Evolutionary conservation across 2,797 vertebrate species (phyloP).

Genomic region (Enteromius thamalakanensis): DNA sequence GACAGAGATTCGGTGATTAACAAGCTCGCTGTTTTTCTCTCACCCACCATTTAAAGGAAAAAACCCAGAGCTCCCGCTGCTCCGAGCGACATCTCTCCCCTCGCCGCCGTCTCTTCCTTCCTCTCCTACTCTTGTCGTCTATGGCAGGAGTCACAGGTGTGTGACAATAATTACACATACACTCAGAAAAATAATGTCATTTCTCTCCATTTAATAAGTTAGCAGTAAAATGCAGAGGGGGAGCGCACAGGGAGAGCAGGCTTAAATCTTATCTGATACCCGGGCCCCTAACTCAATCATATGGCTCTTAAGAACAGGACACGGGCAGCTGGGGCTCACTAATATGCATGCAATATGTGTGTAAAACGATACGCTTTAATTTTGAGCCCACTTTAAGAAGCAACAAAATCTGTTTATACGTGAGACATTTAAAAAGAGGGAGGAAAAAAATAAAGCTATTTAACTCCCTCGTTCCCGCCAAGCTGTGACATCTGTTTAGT

Average conservation of each 20-base stretch:
- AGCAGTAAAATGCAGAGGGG: constrained; percentile 92
- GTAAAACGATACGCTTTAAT: constrained; percentile 99
- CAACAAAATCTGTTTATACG: constrained; percentile 90
- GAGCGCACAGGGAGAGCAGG: constrained; percentile 71
- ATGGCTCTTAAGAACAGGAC: constrained; percentile 98
- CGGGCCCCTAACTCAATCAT: constrained; percentile 98
- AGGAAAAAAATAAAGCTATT: constrained; percentile 73
- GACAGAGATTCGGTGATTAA: constrained; percentile 82
- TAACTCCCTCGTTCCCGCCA: constrained; percentile 78
- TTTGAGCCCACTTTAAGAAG: constrained; percentile 96
- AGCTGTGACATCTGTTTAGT: constrained; percentile 78
- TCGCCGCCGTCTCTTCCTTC: constrained; percentile 56
- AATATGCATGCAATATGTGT: constrained; percentile 99
- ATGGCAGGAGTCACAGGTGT: constrained; percentile 95
- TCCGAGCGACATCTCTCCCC: constrained; percentile 73
- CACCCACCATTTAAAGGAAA: constrained; percentile 47
- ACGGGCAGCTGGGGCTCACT: constrained; percentile 96
- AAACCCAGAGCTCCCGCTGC: constrained; percentile 79
- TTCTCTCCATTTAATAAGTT: constrained; percentile 97
- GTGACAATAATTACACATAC: constrained; percentile 95
- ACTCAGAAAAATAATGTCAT: constrained; percentile 92
- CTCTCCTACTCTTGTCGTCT: constrained; percentile 72
- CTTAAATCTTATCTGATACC: constrained; percentile 94
- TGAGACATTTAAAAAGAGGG: constrained; percentile 79
- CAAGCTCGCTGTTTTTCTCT: constrained; percentile 64